Percentiles rank a stretch among this genome's conserved stretches.
Conservation (phyloP, 2,797 vertebrate genomes). For the Sarcophilus harrisii region DNA sequence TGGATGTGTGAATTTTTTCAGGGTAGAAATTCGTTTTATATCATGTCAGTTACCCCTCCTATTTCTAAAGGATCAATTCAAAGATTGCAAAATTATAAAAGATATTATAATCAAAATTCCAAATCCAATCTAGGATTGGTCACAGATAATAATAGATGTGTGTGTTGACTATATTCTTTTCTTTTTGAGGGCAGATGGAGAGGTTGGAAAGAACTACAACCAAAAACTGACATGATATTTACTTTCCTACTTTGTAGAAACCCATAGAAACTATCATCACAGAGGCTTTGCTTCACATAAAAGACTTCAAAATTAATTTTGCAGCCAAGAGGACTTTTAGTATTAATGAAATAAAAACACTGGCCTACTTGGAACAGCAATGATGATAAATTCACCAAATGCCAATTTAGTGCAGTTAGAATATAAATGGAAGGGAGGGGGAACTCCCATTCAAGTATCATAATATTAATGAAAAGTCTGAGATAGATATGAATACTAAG, state of each 20-base stretch:
- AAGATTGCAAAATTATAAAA: not conserved
- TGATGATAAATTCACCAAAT: constrained; percentile 66
- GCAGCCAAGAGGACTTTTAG: constrained; percentile 36
- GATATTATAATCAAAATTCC: not conserved
- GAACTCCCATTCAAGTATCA: constrained; percentile 54
- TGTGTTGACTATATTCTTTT: not conserved
- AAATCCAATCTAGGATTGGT: not conserved
- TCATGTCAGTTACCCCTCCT: not conserved
- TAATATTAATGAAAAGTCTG: constrained; percentile 72
- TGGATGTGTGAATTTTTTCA: not conserved
- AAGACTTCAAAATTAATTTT: constrained; percentile 52
- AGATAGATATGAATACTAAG: constrained; percentile 64
- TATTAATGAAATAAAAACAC: constrained; percentile 58
- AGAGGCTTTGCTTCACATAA: constrained; percentile 44
- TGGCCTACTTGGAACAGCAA: constrained; percentile 57
- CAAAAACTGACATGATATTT: not conserved
- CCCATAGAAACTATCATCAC: constrained; percentile 14
- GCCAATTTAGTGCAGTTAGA: constrained; percentile 49
- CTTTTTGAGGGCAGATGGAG: not conserved
- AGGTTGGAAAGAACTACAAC: not conserved
- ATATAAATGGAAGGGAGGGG: constrained; percentile 56
- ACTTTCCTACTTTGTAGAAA: constrained; percentile 22
- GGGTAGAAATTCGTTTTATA: not conserved
- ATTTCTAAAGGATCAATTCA: not conserved
- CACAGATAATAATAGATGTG: not conserved